Percentiles rank a stretch among this genome's conserved stretches.
Conservation (phyloP, 2,797 vertebrate species). For the Oreortyx pictus region DNA sequence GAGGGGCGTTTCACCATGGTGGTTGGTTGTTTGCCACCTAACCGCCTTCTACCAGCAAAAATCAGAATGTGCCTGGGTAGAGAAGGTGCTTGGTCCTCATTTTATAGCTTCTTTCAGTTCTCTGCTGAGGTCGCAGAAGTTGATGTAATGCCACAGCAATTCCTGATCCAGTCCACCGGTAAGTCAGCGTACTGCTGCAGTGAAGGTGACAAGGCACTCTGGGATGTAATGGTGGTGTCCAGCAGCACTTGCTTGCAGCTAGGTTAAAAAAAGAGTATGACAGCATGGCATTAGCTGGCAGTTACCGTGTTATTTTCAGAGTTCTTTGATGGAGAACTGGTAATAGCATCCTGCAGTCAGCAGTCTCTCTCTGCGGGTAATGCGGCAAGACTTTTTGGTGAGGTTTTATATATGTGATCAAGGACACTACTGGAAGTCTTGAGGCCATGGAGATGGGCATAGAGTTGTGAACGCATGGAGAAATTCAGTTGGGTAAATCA, state of each 20-base stretch:
- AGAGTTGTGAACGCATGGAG: neutral
- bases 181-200: neutral
- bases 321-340: neutral
- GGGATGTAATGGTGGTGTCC: neutral
- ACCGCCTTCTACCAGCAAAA: neutral
- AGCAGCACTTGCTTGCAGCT: neutral
- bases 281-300: neutral
- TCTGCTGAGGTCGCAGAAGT: neutral
- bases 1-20: neutral
- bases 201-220: neutral
- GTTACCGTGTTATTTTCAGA: neutral
- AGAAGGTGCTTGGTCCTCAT: neutral
- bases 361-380: neutral
- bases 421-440: neutral
- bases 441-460: neutral
- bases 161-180: neutral
- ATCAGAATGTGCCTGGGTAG: neutral
- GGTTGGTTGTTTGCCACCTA: neutral
- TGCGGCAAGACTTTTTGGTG: neutral
- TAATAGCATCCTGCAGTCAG: neutral
- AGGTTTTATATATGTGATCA: neutral
- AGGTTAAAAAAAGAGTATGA: neutral
- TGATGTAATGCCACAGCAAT: neutral
- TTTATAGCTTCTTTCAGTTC: neutral
- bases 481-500: neutral